These are phyloP conservation scores for Dryomyza anilis DNA, from an alignment of 2,888 invertebrate genomes.

Conservation along the genomic window DNA sequence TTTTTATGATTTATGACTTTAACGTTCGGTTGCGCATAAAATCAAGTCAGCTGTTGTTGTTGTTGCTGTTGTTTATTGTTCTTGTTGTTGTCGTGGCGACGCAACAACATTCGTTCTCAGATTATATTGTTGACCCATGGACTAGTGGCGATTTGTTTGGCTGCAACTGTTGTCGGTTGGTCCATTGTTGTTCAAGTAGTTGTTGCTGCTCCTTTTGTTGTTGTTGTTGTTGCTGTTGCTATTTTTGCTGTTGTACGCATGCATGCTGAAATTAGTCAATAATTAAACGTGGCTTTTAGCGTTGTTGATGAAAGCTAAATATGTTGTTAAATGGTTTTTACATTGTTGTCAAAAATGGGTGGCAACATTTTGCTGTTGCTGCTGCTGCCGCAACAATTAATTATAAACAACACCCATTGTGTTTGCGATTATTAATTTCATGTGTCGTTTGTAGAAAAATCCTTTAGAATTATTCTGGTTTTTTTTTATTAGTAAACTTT, in stretches of 20 bases:
- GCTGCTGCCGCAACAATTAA: too few species aligned
- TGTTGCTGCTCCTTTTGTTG: constrained; percentile 30
- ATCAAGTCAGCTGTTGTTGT: too few species aligned
- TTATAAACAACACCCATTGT: too few species aligned
- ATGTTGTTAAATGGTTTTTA: constrained; percentile 17
- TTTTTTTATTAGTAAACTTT: too few species aligned
- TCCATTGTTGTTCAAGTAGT: constrained; percentile 19
- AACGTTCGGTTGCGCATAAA: too few species aligned
- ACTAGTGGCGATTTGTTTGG: constrained; percentile 47
- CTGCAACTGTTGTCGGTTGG: constrained; percentile 23
- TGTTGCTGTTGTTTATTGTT: too few species aligned
- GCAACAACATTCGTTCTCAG: constrained; percentile 35
- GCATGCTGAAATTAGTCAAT: constrained; percentile 42
- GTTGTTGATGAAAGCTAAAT: constrained; percentile 44
- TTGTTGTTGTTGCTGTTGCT: constrained; percentile 19
- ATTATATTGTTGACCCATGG: constrained; percentile 56
- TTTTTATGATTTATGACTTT: constrained; percentile 56
- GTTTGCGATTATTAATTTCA: too few species aligned
- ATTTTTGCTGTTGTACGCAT: constrained; percentile 25
- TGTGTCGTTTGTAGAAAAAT: too few species aligned
- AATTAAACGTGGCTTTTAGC: constrained; percentile 50
- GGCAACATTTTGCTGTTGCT: too few species aligned
- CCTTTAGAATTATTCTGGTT: too few species aligned
- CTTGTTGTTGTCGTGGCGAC: constrained; percentile 1
- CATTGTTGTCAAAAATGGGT: background rate